These are phyloP conservation scores for Tenthredo notha DNA, from an alignment of 2,888 invertebrate species.

Conservation along the genomic window DNA sequence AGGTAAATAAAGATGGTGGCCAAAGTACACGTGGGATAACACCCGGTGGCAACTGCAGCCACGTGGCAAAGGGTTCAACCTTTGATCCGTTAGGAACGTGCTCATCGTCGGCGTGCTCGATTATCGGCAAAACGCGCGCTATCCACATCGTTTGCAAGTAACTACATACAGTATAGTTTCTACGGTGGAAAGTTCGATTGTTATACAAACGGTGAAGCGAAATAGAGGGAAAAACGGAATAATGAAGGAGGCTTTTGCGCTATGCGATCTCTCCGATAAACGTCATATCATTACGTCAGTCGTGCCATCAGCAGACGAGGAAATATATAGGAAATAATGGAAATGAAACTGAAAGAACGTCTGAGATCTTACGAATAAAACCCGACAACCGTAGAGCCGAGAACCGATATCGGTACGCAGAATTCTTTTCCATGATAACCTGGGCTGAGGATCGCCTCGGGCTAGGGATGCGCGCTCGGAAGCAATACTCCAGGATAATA, in stretches of 20 bases:
- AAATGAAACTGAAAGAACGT: slow-evolving; percentile 15
- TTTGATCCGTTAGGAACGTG: slow-evolving; percentile 16
- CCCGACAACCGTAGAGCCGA: neutral
- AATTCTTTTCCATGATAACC: slow-evolving; percentile 35
- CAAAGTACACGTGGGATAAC: neutral
- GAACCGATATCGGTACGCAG: neutral
- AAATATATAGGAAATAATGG: slow-evolving; percentile 27
- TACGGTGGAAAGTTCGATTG: neutral
- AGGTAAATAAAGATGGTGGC: slow-evolving; percentile 1
- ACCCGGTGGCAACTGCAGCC: neutral
- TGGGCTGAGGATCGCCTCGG: neutral
- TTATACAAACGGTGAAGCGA: neutral
- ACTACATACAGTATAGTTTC: neutral
- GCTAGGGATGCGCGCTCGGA: slow-evolving; percentile 14
- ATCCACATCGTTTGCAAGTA: neutral
- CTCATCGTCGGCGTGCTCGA: neutral
- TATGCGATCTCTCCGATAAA: neutral
- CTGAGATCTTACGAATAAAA: neutral
- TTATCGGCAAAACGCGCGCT: slow-evolving; percentile 3
- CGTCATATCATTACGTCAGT: slow-evolving; percentile 11
- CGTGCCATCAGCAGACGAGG: slow-evolving; percentile 16
- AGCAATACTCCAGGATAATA: slow-evolving; percentile 47
- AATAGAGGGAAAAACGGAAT: slow-evolving; percentile 14
- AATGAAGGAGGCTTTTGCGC: neutral
- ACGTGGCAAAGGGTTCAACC: neutral